Conservation (phyloP, 1,140 invertebrate genomes). For the Cardiocondyla obscurior region DNA sequence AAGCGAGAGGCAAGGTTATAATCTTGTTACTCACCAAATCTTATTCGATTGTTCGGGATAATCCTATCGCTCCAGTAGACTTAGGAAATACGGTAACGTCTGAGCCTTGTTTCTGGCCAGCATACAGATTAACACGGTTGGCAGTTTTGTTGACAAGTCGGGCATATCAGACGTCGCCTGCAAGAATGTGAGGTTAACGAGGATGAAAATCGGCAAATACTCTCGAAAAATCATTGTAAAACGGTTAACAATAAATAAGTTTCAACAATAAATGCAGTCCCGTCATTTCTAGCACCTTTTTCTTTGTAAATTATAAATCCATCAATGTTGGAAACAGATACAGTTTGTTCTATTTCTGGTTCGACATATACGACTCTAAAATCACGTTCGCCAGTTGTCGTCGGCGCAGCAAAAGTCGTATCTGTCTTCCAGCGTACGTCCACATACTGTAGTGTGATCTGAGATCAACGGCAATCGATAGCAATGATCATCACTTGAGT, state of each 20-base stretch:
- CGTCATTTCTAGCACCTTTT: constrained; percentile 74
- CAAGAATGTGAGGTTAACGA: neutral
- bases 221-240: constrained; percentile 13
- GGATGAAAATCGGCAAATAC: neutral
- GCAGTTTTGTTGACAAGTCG: too few relatives aligned
- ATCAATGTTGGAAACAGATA: constrained; percentile 80
- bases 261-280: constrained; percentile 86
- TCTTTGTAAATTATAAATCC: constrained; percentile 82
- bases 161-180: neutral
- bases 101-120: constrained; percentile 96
- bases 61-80: constrained; percentile 90
- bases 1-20: constrained; percentile 18
- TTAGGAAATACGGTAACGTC: constrained; percentile 95
- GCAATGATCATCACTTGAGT: neutral
- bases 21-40: constrained; percentile 90
- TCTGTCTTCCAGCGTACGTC: too few relatives aligned
- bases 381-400: too few relatives aligned
- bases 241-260: too few relatives aligned
- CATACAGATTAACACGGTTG: constrained; percentile 92
- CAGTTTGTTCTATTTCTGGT: constrained; percentile 80
- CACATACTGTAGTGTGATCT: neutral
- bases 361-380: too few relatives aligned
- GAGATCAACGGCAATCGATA: neutral
- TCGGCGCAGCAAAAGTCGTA: too few relatives aligned
- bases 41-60: constrained; percentile 96